These are phyloP conservation scores for Catostomus latipinnis DNA, from an alignment of 2,797 vertebrate species.

Conservation along the genomic window DNA sequence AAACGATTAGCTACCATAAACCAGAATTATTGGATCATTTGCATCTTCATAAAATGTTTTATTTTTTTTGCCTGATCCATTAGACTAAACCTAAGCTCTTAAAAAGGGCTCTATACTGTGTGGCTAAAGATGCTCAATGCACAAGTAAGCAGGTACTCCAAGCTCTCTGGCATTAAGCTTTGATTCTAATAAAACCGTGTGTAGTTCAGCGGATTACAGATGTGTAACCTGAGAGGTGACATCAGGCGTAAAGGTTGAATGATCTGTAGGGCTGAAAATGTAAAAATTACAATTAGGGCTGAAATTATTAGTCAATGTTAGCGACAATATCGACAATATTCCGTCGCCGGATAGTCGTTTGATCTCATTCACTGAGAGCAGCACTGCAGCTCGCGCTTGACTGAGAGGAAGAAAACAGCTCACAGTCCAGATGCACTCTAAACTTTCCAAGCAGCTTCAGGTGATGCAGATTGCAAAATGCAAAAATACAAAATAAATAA, in stretches of 20 bases:
- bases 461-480: no score
- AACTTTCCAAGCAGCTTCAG: no score
- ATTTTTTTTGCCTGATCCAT: slow-evolving; percentile 39
- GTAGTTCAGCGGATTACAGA: background rate
- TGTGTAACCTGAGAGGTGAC: background rate
- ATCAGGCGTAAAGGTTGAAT: background rate
- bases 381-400: no score
- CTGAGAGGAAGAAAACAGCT: no score
- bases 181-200: background rate
- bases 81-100: slow-evolving; percentile 24
- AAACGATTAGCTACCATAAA: slow-evolving; percentile 52
- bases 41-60: slow-evolving; percentile 36
- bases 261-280: background rate
- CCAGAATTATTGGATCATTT: slow-evolving; percentile 39
- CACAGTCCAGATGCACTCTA: no score
- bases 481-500: no score
- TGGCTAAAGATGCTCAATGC: background rate
- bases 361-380: no score
- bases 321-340: no score
- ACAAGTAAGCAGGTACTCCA: background rate
- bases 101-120: background rate
- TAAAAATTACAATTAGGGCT: background rate
- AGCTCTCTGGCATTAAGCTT: slow-evolving; percentile 14
- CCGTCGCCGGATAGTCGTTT: no score
- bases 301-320: no score